Base-by-base conservation (phyloP, 1,140 invertebrate genomes). In the Ceratosolen fusciceps region DNA sequence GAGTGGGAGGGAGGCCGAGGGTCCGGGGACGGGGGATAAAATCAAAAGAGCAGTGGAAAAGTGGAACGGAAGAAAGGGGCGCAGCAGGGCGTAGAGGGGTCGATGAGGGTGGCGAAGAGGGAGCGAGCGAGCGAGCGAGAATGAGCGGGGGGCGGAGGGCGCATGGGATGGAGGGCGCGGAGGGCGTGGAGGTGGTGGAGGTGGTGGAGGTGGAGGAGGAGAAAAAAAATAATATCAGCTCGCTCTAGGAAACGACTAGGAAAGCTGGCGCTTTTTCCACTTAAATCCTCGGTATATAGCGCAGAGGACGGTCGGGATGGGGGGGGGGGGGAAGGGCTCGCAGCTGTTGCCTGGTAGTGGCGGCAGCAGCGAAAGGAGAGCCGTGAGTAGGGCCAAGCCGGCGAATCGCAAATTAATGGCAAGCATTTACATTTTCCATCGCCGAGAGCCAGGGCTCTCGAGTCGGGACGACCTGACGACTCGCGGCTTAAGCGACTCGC, bases 331-430 rank as follows among this genome's bases (percentile, higher is more conserved):
- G 72, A 67, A 79, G 81, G 73, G 75, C 52, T 58, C 70, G 71
- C 85, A 86, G 84, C 84, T 86, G 86, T 83, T 81, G 82, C 85
- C 81, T 82, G 68, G 80, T 37, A 21, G 47, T 29, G 26, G 52
- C 52, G 70, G 43, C 21, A 37, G 21, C 34, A 21, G 14, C 29
- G 19, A 3, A 26, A 34, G 58, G 31, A 68, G 72, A 31, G 73
- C 47, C 52, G 43, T 78, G 68, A 81, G 65, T 73, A 70, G 19
- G 60, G 80, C 68, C 70, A 43, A 80, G 80, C 71, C 83, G 86
- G 85, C 86, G 86, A 87, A 87, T 87, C 85, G 86, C 86, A 87
- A 87, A 87, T 87, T 87, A 86, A 87, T 87, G 83, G 79, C 77
- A 73, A 80, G 74, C 77, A 87, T 87, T 87, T 87, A 83, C 86